Base-by-base conservation (phyloP, 2,888 invertebrate genomes). In the Lumbricus terrestris region DNA sequence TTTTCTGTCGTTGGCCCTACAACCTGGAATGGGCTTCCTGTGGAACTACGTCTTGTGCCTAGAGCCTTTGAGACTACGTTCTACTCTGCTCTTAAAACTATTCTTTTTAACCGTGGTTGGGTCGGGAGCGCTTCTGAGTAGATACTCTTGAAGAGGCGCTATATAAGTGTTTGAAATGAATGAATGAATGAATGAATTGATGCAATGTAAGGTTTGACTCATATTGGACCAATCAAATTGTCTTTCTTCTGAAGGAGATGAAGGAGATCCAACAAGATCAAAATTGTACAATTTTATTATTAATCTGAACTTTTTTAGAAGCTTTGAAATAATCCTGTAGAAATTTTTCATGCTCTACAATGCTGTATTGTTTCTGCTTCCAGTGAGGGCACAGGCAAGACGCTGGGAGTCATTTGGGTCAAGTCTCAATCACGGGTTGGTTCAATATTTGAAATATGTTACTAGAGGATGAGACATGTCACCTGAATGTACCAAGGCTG, bases 351-450 rank as follows among this genome's bases (percentile, higher is more conserved):
- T 69, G 29, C 69, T 69, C 3, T n/a, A n/a, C 69, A 69, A n/a
- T n/a, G 11, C n/a, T 69, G 69, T 8, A n/a, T 69, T 69, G 29
- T 69, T 69, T 69, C 29, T 69, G 29, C n/a, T 69, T 85, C 23
- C 89, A 92, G 92, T 88, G 90, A 91, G 40, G 90, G 90, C 15
- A 20, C 90, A 35, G 42, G 54, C 38, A 91, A 94, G 89, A 91
- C 94, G 82, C 94, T 94, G 92, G 95, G 95, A 89, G 94, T 94
- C 15, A 93, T 95, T 89, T 94, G 94, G 34, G 94, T 95, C 13
- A 92, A 94, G 15, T 93, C 94, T 47, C 94, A 94, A 90, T 94
- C 95, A 89, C 93, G 93, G 93, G 94, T 94, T 92, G 33, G 90
- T 88, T 90, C 33, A n/a, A 13, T n/a, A n/a, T 8, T 47, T 47